Conservation (phyloP, 2,888 invertebrate genomes). For the Patella caerulea region DNA sequence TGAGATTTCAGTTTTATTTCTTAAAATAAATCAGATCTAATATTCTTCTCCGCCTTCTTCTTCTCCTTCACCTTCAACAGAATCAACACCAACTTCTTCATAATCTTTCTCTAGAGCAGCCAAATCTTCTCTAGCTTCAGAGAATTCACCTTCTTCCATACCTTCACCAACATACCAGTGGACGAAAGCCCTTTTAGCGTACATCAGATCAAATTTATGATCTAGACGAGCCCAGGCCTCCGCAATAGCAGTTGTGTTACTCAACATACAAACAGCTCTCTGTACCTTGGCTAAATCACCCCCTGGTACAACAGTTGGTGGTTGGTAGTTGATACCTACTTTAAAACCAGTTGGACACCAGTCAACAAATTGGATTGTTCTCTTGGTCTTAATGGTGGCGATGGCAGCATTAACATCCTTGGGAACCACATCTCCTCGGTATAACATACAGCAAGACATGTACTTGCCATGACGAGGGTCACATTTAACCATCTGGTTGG, state of each 20-base stretch:
- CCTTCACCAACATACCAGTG: slow-evolving; percentile 7
- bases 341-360: slow-evolving; percentile 7
- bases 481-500: too few species aligned
- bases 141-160: slow-evolving; percentile 10
- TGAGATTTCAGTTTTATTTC: background rate
- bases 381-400: slow-evolving; percentile 1
- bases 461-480: too few species aligned
- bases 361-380: slow-evolving; percentile 5
- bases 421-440: too few species aligned
- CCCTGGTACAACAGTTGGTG: slow-evolving; percentile 7
- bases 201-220: slow-evolving; percentile 10
- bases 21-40: background rate
- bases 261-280: slow-evolving; percentile 7
- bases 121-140: slow-evolving; percentile 8
- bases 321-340: slow-evolving; percentile 7
- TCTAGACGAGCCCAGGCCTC: background rate
- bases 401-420: background rate
- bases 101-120: slow-evolving; percentile 10
- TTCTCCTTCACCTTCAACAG: slow-evolving; percentile 8
- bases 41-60: background rate
- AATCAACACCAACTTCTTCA: slow-evolving; percentile 10
- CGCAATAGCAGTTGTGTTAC: slow-evolving; percentile 6
- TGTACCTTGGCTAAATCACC: slow-evolving; percentile 10
- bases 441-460: too few species aligned
- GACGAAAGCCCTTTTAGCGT: background rate